Conservation (phyloP, 2,888 invertebrate genomes). For the Tillus elongatus region DNA sequence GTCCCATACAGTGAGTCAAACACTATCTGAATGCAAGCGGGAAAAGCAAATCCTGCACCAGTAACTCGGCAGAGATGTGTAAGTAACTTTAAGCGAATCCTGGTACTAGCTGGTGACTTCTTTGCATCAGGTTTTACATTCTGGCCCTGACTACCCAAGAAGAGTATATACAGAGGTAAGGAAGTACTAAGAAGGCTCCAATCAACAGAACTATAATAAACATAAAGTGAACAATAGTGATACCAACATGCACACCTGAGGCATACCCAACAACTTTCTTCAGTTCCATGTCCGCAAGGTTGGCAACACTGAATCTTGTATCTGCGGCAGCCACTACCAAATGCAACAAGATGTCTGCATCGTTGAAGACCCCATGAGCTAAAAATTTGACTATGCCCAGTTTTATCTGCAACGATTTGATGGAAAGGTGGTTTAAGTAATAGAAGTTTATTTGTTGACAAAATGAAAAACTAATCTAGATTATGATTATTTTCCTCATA, state of each 20-base stretch:
- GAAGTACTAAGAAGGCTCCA: conserved; percentile 64
- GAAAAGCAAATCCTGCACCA: conserved; percentile 62
- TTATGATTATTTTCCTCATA: no score
- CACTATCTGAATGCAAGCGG: conserved; percentile 75
- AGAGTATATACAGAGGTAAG: conserved; percentile 68
- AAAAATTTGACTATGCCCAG: conserved; percentile 75
- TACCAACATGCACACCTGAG: conserved; percentile 8
- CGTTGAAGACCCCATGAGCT: conserved; percentile 65
- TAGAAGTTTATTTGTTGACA: no score
- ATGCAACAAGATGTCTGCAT: conserved; percentile 64
- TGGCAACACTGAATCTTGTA: conserved; percentile 80
- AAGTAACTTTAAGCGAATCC: conserved; percentile 76
- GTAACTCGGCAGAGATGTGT: conserved; percentile 70
- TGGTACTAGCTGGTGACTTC: conserved; percentile 69
- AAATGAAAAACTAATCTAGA: no score
- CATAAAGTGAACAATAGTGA: conserved; percentile 11
- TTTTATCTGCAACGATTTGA: conserved; percentile 62
- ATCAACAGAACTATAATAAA: conserved; percentile 57
- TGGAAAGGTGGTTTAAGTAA: no score
- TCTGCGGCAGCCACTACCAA: conserved; percentile 82
- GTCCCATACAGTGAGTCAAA: conserved; percentile 81
- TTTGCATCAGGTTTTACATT: conserved; percentile 55
- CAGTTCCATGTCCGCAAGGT: conserved; percentile 75
- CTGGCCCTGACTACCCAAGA: conserved; percentile 60
- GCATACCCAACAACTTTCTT: conserved; percentile 62